phyloP scores from a whole-genome alignment of 2,888 invertebrate genomes.

The Zele albiditarsus region DNA sequence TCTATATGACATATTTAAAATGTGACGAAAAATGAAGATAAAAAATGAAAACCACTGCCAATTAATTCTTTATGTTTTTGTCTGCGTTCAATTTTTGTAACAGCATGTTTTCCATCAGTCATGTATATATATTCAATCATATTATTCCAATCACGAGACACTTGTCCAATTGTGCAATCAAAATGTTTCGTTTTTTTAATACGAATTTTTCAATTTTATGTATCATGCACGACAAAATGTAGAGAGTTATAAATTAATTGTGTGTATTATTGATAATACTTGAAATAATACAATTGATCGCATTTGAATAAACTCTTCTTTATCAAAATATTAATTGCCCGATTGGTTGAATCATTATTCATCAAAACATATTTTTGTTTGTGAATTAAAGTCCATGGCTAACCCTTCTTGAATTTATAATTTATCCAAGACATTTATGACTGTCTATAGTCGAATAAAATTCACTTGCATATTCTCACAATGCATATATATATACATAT shows the following conservation, averaged over 20 bases:
- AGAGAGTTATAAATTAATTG: too few species aligned
- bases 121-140: neutral
- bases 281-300: neutral
- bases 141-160: neutral
- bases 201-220: neutral
- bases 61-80: conserved; percentile 2
- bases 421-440: conserved; percentile 19
- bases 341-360: too few species aligned
- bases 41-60: neutral
- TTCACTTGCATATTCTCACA: neutral
- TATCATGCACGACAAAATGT: too few species aligned
- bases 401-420: conserved; percentile 20
- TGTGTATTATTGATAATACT: neutral
- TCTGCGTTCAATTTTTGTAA: neutral
- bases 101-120: neutral
- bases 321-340: too few species aligned
- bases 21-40: neutral
- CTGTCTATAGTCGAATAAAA: neutral
- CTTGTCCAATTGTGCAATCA: neutral
- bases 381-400: neutral
- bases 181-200: neutral
- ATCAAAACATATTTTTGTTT: neutral
- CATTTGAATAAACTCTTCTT: neutral
- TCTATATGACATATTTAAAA: neutral
- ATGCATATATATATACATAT: neutral